Base-by-base conservation (phyloP, 2,113 vertebrate species). In the Odobenus rosmarus region DNA sequence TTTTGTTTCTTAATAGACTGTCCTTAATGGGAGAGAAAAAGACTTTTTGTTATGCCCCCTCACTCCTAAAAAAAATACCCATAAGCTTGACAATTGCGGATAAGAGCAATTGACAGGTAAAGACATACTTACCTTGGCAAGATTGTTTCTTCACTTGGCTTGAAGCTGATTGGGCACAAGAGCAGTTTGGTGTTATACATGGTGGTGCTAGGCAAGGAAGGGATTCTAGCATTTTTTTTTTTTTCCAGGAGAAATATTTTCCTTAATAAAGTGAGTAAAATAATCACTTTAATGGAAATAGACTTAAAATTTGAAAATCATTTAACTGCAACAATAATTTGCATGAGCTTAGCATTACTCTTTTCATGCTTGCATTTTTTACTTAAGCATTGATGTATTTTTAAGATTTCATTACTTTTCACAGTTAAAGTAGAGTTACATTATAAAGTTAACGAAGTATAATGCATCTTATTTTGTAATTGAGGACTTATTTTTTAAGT, bases 101-200 rank as follows among this genome's bases (percentile, higher is more conserved):
- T 98, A 57, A 92, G n/a, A 71, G 55, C 95, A 98, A 92, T 62
- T 84, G 79, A 80, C 9, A 90, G 62, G 79, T 88, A 81, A 97
- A 97, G 64, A 94, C 74, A 96, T 74, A 93, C 67, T 79, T 96
- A 69, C 11, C 26, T 39, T 98, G 82, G 31, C 12, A 85, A 80
- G 88, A 77, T 84, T 81, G 49, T 61, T 77, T 84, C 19, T 95
- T 74, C 0, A 10, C 4, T 0, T 64, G 10, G 39, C 18, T 51
- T n/a, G 90, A 83, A 97, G 49, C 53, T 94, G 55, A 62, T 69
- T 11, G 90, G 13, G 1, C 51, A 95, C 9, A 81, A 28, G 23
- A 61, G 61, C 16, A 49, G 1, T 77, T 18, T n/a, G 69, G n/a
- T 67, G 83, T 94, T 84, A 59, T 16, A 57, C 2, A 16, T 74